Evolutionary conservation across 2,113 vertebrate species (phyloP), one percentile per base, ranked within the genome.

Genomic region (Tringa solitaria): DNA sequence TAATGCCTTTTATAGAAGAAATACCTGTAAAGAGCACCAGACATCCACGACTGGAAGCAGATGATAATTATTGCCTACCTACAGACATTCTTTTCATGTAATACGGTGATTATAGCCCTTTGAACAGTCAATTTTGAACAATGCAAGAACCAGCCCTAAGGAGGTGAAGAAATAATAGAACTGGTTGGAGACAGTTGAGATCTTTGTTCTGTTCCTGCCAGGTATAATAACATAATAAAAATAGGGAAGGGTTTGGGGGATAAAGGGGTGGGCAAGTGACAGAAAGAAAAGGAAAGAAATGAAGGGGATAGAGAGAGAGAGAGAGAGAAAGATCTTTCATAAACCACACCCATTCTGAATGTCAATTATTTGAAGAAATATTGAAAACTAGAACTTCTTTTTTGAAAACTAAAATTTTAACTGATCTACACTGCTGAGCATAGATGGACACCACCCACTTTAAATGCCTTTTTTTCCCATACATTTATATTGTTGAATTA

Each of bases 241-340:
- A 4, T 15, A 8, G 17, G 13, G 8, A 60, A 68, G 4, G 8
- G 6, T 4, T 6, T 11, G 10, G 50, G 14, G 50, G 50, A 8
- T 43, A 6, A 43, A 16, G 12, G 43, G 43, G 43, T 17, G 16
- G 43, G 43, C 43, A 43, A 43, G 43, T 43, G 8, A 3, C 22
- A 50, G 10, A 72, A 4, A n/a, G 14, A 75, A 75, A 84, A 39
- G 8, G 9, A 68, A 54, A 80, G 20, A 30, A 35, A 37, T 5
- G 0, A 0, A 56, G 8, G 2, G 3, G 23, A 48, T 8, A 51
- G 14, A 4, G 5, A 39, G 4, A 48, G 14, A 4, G 5, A 39
- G 6, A 48, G 10, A 73, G 16, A 61, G 21, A 75, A 73, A 2
- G 8, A 13, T 28, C 19, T 80, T 84, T 84, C 35, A 13, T 17